Percentiles rank a stretch among this genome's conserved stretches.
These are phyloP conservation scores for Pungitius pungitius DNA, from an alignment of 2,113 vertebrate species.

Conservation along the genomic window DNA sequence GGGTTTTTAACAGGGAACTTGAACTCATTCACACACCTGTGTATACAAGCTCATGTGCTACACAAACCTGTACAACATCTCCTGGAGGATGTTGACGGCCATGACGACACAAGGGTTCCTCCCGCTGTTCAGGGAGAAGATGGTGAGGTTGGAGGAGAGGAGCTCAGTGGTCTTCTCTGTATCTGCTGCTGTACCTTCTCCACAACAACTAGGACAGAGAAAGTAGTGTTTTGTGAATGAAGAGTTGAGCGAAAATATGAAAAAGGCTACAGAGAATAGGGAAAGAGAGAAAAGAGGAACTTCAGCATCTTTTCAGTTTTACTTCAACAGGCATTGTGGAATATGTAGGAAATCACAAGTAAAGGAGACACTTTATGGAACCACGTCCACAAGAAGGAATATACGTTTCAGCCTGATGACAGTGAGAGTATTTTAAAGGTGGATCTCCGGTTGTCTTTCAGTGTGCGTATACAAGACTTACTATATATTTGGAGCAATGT, in stretches of 20 bases:
- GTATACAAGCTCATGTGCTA: not conserved
- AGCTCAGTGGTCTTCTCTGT: slow-evolving; percentile 80
- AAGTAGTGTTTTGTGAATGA: not conserved
- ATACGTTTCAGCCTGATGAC: not conserved
- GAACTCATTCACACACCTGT: not conserved
- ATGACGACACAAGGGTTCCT: slow-evolving; percentile 77
- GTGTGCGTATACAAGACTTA: slow-evolving; percentile 51
- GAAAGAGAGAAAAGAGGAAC: not conserved
- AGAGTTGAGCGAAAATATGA: not conserved
- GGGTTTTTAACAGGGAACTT: not conserved
- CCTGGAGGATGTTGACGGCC: slow-evolving; percentile 78
- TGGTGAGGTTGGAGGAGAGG: slow-evolving; percentile 78
- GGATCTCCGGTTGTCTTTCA: not conserved
- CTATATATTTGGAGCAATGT: slow-evolving; percentile 83
- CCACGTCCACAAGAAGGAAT: not conserved
- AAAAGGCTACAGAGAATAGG: not conserved
- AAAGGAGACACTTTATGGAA: not conserved
- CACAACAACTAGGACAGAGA: slow-evolving; percentile 74
- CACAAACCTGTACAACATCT: slow-evolving; percentile 77
- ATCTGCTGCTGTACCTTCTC: slow-evolving; percentile 81
- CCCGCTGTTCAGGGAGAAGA: slow-evolving; percentile 78
- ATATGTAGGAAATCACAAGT: not conserved
- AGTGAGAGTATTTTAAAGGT: not conserved
- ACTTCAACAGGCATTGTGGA: not conserved
- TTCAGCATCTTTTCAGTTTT: not conserved